Percentiles rank a stretch among this genome's conserved stretches.
Conservation (phyloP, 1,140 invertebrate genomes). For the Aplysia californica region DNA sequence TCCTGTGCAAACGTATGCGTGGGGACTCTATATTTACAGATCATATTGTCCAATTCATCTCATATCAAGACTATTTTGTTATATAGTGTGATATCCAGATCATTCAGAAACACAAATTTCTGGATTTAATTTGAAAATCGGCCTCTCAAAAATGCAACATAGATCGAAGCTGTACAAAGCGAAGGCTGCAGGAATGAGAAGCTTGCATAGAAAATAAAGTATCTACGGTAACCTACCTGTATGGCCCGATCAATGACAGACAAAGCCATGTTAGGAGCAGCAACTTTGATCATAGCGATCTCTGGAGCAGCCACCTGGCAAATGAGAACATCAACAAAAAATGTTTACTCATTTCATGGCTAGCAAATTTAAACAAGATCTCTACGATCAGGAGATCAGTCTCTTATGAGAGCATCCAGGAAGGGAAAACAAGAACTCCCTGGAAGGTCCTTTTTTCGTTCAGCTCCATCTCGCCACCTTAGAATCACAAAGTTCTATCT, state of each 20-base stretch:
- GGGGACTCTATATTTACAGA: too few relatives aligned
- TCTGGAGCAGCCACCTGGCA: conserved; percentile 67
- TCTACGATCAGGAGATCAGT: not conserved
- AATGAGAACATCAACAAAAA: not conserved
- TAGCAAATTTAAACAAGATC: not conserved
- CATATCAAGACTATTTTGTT: too few relatives aligned
- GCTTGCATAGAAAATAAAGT: not conserved
- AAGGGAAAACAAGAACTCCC: too few relatives aligned
- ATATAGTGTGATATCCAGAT: too few relatives aligned
- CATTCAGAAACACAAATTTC: too few relatives aligned
- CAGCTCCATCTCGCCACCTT: too few relatives aligned
- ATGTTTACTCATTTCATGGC: not conserved
- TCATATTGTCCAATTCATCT: too few relatives aligned
- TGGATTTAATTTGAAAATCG: too few relatives aligned
- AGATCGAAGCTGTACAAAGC: too few relatives aligned
- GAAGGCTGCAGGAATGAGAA: not conserved
- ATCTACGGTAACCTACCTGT: conserved; percentile 53
- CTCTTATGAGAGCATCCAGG: not conserved
- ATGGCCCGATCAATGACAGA: conserved; percentile 68
- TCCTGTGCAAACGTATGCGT: too few relatives aligned
- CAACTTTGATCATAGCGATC: conserved; percentile 71
- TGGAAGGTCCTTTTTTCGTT: too few relatives aligned
- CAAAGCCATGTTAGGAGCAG: conserved; percentile 67
- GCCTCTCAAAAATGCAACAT: too few relatives aligned
- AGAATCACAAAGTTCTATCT: not conserved